These are phyloP conservation scores for Hymenochirus boettgeri DNA, from an alignment of 2,113 vertebrate species.

Conservation along the genomic window DNA sequence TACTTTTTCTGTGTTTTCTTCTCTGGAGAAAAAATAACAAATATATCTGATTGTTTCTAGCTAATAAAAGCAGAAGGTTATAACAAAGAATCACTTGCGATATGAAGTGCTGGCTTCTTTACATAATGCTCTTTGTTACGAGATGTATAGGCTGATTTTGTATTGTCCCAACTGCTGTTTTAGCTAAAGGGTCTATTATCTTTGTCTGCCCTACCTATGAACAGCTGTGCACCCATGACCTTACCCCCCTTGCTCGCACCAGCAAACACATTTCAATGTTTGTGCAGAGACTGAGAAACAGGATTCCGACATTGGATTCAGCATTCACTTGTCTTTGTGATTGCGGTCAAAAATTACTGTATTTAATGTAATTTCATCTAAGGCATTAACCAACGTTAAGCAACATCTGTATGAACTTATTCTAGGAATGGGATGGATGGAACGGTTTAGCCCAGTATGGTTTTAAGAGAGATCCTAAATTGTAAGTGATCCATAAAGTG, in stretches of 20 bases:
- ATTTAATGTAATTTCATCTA: conserved; percentile 6
- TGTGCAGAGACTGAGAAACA: conserved; percentile 15
- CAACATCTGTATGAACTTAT: not conserved
- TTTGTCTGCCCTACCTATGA: conserved; percentile 25
- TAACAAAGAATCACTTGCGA: too few species aligned
- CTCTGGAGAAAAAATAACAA: too few species aligned
- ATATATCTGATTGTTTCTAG: too few species aligned
- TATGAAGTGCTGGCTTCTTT: too few species aligned
- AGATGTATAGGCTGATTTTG: conserved; percentile 4
- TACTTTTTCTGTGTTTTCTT: too few species aligned
- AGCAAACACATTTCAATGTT: conserved; percentile 33
- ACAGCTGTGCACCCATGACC: conserved; percentile 31
- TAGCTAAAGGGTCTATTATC: conserved; percentile 18
- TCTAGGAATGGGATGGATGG: not conserved
- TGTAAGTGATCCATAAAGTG: too few species aligned
- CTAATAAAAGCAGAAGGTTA: too few species aligned
- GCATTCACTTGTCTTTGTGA: not conserved
- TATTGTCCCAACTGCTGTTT: not conserved
- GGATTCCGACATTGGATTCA: not conserved
- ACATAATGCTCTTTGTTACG: too few species aligned
- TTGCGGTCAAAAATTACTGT: conserved; percentile 9
- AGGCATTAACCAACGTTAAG: conserved; percentile 9
- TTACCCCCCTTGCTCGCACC: conserved; percentile 10
- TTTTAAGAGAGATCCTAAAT: too few species aligned
- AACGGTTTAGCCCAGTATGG: too few species aligned